Evolutionary conservation across 1,140 invertebrate genomes (phyloP).

Genomic region (Latrodectus geometricus): DNA sequence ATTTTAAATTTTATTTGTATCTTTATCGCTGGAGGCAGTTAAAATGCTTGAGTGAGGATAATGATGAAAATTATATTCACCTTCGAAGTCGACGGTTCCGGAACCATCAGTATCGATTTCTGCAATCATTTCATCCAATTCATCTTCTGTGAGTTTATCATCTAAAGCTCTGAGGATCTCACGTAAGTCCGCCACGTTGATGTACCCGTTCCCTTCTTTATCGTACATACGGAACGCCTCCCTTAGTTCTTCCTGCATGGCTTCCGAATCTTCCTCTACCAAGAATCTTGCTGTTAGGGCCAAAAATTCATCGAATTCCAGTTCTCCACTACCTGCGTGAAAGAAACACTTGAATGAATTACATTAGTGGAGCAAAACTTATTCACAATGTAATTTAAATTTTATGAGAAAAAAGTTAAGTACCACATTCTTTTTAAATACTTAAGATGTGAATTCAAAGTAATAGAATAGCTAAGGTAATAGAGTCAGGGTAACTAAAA

Average conservation of each 20-base stretch:
- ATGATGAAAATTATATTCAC: slow-evolving; percentile 69
- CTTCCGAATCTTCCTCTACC: slow-evolving; percentile 94
- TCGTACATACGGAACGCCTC: slow-evolving; percentile 92
- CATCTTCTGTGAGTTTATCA: slow-evolving; percentile 89
- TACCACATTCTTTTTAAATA: no score
- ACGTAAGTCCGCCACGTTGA: slow-evolving; percentile 89
- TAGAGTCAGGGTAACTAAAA: no score
- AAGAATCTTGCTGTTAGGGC: slow-evolving; percentile 93
- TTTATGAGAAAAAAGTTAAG: no score
- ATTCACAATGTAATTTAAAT: no score
- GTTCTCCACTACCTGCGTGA: slow-evolving; percentile 84
- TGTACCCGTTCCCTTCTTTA: slow-evolving; percentile 88
- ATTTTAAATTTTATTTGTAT: background rate
- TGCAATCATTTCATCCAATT: slow-evolving; percentile 94
- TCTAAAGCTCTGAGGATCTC: slow-evolving; percentile 93
- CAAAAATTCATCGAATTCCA: slow-evolving; percentile 95
- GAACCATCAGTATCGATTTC: slow-evolving; percentile 96
- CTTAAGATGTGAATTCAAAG: no score
- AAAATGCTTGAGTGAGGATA: background rate
- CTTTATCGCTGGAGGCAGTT: background rate
- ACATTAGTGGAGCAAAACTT: background rate
- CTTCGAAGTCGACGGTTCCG: slow-evolving; percentile 85
- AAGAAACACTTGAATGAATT: background rate
- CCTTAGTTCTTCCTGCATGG: slow-evolving; percentile 91
- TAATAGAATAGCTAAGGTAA: no score